Base-by-base conservation (phyloP, 2,888 invertebrate species). In the Sesamia inferens region DNA sequence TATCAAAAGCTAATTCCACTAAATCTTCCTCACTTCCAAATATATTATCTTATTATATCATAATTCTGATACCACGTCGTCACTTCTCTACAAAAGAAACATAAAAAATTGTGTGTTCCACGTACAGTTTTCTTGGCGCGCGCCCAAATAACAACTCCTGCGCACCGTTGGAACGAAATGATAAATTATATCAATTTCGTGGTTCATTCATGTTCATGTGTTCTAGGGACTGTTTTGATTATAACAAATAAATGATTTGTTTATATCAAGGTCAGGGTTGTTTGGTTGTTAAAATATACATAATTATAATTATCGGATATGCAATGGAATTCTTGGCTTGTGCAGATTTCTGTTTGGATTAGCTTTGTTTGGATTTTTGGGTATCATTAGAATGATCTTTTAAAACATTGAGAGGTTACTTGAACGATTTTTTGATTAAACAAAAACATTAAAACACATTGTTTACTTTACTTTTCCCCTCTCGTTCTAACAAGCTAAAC, bases 41-140 rank as follows among this genome's bases (percentile, higher is more conserved):
- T 67, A 78, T 31, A 74, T 70, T 58, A 80, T 58, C 16, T 55
- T 57, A 68, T 76, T 70, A 76, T 81, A 76, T 84, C 74, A 76
- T 48, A 73, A 76, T 48, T 64, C 22, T 62, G 7, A 71, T 61
- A 54, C 2, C 14, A 78, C 71, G 68, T 58, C 86, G 85, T 74
- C 72, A 80, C 57, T 51, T 0, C n/a, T 58, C 19, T 47, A 86
- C 86, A 81, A 78, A 84, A 86, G 84, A 77, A 67, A 55, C 63
- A 51, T 58, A 44, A 74, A 76, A 65, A 65, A 65, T 19, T 14
- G 63, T 31, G 24, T 55, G 48, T 79, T 58, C 79, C 57, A 44
- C 47, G 58, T 65, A 74, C 51, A 44, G 24, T 31, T 54, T 79
- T 59, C 16, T 75, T 84, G 84, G 86, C 86, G n/a, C 5, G n/a